These are phyloP conservation scores for Erinaceus europaeus DNA, from an alignment of 2,113 vertebrate genomes.

Conservation along the genomic window DNA sequence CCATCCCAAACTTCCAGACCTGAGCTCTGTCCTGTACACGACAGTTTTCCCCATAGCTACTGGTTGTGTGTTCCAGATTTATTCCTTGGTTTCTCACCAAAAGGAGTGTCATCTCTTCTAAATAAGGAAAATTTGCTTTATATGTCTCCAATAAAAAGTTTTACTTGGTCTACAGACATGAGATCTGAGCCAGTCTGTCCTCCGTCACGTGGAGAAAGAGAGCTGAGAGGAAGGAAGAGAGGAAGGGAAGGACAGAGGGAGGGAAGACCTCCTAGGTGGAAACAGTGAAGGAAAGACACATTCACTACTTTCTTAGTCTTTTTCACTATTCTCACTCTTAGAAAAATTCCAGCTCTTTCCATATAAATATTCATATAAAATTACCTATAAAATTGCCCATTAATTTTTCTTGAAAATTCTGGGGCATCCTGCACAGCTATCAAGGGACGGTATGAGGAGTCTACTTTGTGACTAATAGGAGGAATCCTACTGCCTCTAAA, in stretches of 20 bases:
- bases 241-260: neutral
- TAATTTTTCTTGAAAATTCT: too few species aligned
- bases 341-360: too few species aligned
- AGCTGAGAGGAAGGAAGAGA: neutral
- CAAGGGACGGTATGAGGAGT: too few species aligned
- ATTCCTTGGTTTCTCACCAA: neutral
- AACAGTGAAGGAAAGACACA: neutral
- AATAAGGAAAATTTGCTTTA: neutral
- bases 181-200: neutral
- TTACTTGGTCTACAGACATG: neutral
- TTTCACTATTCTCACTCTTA: too few species aligned
- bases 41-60: neutral
- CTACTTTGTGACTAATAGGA: too few species aligned
- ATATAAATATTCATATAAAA: too few species aligned
- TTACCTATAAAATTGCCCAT: too few species aligned
- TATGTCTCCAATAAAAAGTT: neutral
- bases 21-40: neutral
- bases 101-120: neutral
- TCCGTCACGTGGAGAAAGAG: neutral
- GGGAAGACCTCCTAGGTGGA: neutral
- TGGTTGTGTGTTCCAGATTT: neutral
- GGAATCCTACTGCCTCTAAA: too few species aligned
- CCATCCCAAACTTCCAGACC: neutral
- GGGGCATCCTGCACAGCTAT: too few species aligned
- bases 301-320: too few species aligned